Base-by-base conservation (phyloP, 1,140 invertebrate genomes). In the Magallana gigas region DNA sequence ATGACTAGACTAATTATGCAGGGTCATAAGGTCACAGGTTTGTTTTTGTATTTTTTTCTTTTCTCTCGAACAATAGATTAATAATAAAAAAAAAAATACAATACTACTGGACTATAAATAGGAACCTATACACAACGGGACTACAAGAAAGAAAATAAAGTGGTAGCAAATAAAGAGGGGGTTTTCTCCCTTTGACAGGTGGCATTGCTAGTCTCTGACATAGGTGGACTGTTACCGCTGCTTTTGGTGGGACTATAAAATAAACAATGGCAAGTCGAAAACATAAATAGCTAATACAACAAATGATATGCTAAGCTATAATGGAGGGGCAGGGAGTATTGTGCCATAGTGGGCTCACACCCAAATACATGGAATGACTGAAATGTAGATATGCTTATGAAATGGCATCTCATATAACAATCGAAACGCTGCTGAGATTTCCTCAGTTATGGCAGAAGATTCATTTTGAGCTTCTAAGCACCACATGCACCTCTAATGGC, bases 1-100 rank as follows among this genome's bases (percentile, higher is more conserved):
- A 76, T 76, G 68, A 76, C 68, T 76, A 76, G 68, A 76, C 68
- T 76, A 76, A 76, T 76, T 76, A 76, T 76, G 68, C 68, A 76
- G 68, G 68, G 68, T 76, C 68, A 76, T 29, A 76, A 76, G 68
- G 68, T 76, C 23, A 76, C 64, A 76, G 68, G n/a, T n/a, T 48
- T n/a, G 23, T 71, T 71, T 71, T 71, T 18, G 60, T 62, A 76
- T 9, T 76, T 29, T 76, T 76, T 29, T 29, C 68, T 29, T 29
- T 23, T 29, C 8, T 76, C 68, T 6, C 29, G 1, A 36, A 76
- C 7, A 76, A 76, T 23, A 76, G 68, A 76, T 76, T 29, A 76
- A 68, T 76, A 76, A 71, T 23, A 71, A 64, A 64, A 76, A 48
- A 36, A 71, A 64, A 64, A 76, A 48, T 4, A 48, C 23, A 48